Conservation (phyloP, 2,113 vertebrate genomes). For the Mesoclemmys tuberculata region DNA sequence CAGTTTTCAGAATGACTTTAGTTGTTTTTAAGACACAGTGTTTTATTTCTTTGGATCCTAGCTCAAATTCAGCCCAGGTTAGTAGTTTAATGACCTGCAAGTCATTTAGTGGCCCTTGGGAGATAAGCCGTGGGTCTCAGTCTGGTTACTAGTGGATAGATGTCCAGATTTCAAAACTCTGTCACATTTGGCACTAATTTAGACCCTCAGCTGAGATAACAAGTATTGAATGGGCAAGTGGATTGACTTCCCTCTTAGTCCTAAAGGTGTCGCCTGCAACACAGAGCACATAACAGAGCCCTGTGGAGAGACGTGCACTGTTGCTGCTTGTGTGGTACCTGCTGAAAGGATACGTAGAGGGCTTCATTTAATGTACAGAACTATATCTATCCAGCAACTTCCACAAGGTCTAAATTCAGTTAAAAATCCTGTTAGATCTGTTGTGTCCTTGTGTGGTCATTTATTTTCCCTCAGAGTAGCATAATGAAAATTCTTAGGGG, state of each 20-base stretch:
- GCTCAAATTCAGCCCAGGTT: neutral
- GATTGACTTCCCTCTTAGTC: neutral
- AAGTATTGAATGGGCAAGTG: neutral
- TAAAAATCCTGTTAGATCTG: neutral
- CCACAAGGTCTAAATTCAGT: neutral
- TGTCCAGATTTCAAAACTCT: neutral
- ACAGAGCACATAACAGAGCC: neutral
- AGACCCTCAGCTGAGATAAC: neutral
- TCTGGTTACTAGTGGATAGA: neutral
- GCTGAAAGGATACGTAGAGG: neutral
- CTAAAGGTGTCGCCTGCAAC: neutral
- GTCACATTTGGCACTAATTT: neutral
- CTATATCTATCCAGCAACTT: neutral
- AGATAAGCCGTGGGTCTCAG: neutral
- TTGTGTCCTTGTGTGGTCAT: neutral
- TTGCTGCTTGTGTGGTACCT: neutral
- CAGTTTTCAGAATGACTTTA: neutral
- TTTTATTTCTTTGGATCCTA: neutral
- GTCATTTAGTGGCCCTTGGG: neutral
- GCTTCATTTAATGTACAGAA: neutral
- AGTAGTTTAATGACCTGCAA: fast-evolving
- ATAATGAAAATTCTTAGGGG: neutral
- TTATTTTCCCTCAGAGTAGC: neutral
- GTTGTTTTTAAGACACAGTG: neutral
- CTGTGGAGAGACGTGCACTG: neutral